Base-by-base conservation (phyloP, 2,113 vertebrate genomes). In the Nannobrachium achirus region DNA sequence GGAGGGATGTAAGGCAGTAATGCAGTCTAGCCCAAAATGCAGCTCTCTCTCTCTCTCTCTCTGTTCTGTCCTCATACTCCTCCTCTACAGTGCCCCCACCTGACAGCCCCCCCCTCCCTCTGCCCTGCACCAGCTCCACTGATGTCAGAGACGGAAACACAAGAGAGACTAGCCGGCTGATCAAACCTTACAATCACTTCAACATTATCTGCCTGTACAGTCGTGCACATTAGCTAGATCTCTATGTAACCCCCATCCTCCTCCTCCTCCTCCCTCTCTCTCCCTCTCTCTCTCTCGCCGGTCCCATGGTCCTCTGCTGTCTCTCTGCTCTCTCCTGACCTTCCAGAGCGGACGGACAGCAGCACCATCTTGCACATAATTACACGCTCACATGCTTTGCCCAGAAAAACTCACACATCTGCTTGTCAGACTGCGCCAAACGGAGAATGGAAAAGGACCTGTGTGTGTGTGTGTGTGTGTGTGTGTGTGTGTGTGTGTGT, bases 401-500 rank as follows among this genome's bases (percentile, higher is more conserved):
- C 18, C 15, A 56, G 10, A 33, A 51, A 56, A 16, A 82, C 25
- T 19, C 33, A 19, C 46, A 46, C 72, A 82, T 81, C 81, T 77
- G 75, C 76, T 77, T 57, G 46, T 86, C 76, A 89, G 76, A 87
- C 79, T 84, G 85, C 86, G 88, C 71, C 86, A 87, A 71, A 58
- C 63, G 75, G 67, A 87, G 74, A 82, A 76, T 85, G 57, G 51
- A 73, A 73, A 69, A 61, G 41, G 45, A 48, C 16, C 6, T 33
- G 25, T 33, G 25, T 25, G 20, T 25, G 20, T 25, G 20, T 25
- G 20, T 33, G 25, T 33, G 25, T 5, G 1, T 2, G 25, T 33
- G 25, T 33, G 25, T 33, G 25, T 5, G 25, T 33, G 25, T 33
- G 25, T 5, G 1, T 2, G 25, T 33, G 25, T 33, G 25, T 33